Conservation (phyloP, 1,140 invertebrate species). For the Euwallacea fornicatus region DNA sequence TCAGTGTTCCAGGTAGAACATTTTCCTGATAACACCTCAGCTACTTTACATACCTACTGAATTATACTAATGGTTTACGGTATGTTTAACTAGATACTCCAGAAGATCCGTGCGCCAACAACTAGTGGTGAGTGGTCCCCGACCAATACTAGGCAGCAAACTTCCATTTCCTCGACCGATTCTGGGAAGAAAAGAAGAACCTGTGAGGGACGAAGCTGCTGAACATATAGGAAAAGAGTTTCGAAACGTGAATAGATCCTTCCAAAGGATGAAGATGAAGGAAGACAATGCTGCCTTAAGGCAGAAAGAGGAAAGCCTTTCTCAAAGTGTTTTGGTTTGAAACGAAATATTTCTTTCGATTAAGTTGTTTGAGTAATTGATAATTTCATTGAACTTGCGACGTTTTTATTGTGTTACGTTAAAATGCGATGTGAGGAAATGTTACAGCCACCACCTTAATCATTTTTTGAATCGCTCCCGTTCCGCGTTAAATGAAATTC, state of each 20-base stretch:
- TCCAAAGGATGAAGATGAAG: slow-evolving; percentile 43
- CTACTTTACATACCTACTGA: background rate
- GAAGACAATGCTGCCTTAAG: slow-evolving; percentile 36
- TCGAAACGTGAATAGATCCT: slow-evolving; percentile 41
- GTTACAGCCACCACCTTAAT: background rate
- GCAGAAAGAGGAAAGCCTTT: slow-evolving; percentile 28
- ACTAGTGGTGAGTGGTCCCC: slow-evolving; percentile 34
- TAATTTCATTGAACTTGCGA: background rate
- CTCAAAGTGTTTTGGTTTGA: background rate
- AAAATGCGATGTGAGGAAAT: background rate
- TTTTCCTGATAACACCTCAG: background rate
- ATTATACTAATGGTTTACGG: no score
- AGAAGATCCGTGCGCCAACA: slow-evolving; percentile 42
- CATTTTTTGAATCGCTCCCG: background rate
- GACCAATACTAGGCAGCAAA: slow-evolving; percentile 48
- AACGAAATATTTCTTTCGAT: background rate
- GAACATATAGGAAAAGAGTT: slow-evolving; percentile 46
- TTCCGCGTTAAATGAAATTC: background rate
- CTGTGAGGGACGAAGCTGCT: slow-evolving; percentile 33
- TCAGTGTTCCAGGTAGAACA: slow-evolving; percentile 33
- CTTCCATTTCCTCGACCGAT: slow-evolving; percentile 45
- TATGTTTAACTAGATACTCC: slow-evolving; percentile 41
- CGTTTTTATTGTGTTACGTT: background rate
- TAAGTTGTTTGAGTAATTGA: slow-evolving; percentile 15
- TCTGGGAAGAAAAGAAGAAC: slow-evolving; percentile 44